phyloP scores from a whole-genome alignment of 2,797 vertebrate species.

The Prionace glauca region DNA sequence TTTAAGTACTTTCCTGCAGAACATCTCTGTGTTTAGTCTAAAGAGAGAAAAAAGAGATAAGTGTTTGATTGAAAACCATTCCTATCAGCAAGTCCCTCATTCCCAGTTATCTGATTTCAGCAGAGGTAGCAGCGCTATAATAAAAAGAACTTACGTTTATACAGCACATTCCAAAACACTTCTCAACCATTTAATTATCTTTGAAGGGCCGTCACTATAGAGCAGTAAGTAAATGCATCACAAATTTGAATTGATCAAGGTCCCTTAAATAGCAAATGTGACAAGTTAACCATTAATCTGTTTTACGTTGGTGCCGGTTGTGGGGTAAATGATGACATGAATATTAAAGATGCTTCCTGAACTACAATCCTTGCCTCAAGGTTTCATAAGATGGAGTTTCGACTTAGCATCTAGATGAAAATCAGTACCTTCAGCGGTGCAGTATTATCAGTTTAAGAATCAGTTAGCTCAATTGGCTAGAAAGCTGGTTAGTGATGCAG shows the following conservation, averaged over 20 bases:
- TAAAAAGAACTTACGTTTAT: background rate
- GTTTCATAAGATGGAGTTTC: background rate
- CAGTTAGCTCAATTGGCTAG: no score
- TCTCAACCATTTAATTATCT: background rate
- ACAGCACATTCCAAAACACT: background rate
- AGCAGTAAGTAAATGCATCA: background rate
- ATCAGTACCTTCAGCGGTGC: background rate
- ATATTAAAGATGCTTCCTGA: background rate
- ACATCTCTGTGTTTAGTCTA: background rate
- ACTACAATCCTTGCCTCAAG: background rate
- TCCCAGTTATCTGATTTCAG: background rate
- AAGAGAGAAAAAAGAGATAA: background rate
- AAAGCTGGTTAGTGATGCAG: no score
- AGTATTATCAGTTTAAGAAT: background rate
- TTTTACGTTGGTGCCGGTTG: background rate
- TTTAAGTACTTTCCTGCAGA: background rate
- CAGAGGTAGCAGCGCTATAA: background rate
- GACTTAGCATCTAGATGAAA: background rate
- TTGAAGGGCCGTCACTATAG: background rate
- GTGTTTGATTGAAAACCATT: background rate
- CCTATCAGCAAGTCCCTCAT: background rate
- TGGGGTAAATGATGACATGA: background rate
- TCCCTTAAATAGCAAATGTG: background rate
- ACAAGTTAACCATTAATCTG: background rate
- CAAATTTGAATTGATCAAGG: background rate